Conservation (phyloP, 1,140 invertebrate genomes). For the Apis mellifera region DNA sequence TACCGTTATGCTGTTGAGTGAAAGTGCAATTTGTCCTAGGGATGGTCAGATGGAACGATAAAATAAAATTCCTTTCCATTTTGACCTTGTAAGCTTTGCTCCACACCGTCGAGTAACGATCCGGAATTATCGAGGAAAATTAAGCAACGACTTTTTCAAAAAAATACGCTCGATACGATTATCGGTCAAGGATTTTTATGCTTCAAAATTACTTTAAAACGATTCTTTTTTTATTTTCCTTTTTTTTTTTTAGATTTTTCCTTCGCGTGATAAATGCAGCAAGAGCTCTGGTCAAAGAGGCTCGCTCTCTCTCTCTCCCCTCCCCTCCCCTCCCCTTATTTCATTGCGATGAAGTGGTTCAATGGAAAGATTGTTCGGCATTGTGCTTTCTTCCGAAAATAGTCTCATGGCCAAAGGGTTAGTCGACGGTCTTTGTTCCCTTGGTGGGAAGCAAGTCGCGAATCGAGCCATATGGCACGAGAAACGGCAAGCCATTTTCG, state of each 20-base stretch:
- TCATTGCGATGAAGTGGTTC: conserved; percentile 6
- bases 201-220: no score
- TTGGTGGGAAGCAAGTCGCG: conserved; percentile 9
- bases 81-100: no score
- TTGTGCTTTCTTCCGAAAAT: conserved; percentile 43
- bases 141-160: no score
- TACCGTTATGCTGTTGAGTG: no score
- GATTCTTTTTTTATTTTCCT: no score
- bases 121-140: no score
- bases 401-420: conserved; percentile 47
- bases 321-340: neutral
- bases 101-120: no score
- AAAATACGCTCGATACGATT: neutral
- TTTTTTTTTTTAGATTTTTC: neutral
- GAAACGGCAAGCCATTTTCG: conserved; percentile 38
- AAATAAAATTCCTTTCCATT: no score
- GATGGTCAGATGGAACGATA: no score
- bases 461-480: conserved; percentile 44
- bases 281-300: conserved; percentile 8
- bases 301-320: neutral
- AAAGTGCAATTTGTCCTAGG: no score
- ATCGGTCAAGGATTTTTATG: no score
- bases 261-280: neutral
- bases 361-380: conserved; percentile 19
- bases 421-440: conserved; percentile 36